phyloP scores from a whole-genome alignment of 2,888 invertebrate genomes.

The Camptogramma bilineatum region DNA sequence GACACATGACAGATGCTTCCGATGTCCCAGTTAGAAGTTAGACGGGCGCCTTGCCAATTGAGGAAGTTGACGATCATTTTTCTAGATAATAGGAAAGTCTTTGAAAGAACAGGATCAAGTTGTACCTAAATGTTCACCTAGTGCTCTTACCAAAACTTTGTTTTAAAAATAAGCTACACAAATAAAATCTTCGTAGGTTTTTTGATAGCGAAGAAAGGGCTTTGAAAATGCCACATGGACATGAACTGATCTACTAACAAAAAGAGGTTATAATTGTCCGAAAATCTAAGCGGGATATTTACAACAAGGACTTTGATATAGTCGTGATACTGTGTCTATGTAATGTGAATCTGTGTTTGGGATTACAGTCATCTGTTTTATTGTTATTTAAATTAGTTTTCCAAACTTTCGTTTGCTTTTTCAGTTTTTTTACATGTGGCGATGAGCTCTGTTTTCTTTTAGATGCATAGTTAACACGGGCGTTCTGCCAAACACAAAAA shows the following conservation, averaged over 20 bases:
- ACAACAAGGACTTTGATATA: neutral
- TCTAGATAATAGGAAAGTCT: neutral
- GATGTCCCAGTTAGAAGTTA: slow-evolving; percentile 43
- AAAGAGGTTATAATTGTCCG: too few relatives aligned
- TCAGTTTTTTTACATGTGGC: slow-evolving; percentile 26
- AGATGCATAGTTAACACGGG: slow-evolving; percentile 61
- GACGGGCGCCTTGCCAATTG: slow-evolving; percentile 42
- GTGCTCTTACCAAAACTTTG: neutral
- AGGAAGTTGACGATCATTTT: slow-evolving; percentile 38
- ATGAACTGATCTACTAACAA: too few relatives aligned
- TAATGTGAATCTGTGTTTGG: too few relatives aligned
- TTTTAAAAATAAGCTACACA: neutral
- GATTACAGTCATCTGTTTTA: too few relatives aligned
- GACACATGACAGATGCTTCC: slow-evolving; percentile 54
- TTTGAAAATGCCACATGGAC: too few relatives aligned
- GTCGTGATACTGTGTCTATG: too few relatives aligned
- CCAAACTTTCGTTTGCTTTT: slow-evolving; percentile 6
- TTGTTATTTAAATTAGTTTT: neutral
- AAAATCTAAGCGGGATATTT: neutral
- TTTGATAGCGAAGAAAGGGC: too few relatives aligned
- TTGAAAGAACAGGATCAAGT: neutral
- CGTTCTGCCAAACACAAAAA: slow-evolving; percentile 63
- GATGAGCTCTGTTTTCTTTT: slow-evolving; percentile 58
- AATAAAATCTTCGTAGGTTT: too few relatives aligned
- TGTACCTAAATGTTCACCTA: neutral